These are phyloP conservation scores for Drosophila ercepeae DNA, from an alignment of 1,140 invertebrate species.

Conservation along the genomic window DNA sequence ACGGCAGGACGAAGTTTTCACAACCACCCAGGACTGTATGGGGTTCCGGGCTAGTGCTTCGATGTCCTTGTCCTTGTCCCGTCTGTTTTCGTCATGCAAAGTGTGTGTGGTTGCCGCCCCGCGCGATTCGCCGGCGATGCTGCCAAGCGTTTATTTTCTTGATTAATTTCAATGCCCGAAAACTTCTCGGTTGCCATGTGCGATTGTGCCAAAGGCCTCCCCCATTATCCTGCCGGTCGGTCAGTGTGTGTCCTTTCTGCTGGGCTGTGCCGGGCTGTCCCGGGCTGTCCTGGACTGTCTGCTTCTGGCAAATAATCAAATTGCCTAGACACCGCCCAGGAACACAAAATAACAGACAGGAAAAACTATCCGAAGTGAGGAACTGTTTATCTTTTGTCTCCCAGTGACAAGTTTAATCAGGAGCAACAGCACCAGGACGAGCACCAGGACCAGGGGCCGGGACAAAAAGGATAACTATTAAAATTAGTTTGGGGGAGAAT, in stretches of 20 bases:
- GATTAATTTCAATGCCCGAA: slow-evolving; percentile 74
- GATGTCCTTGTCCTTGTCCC: slow-evolving; percentile 38
- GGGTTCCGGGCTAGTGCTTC: slow-evolving; percentile 16
- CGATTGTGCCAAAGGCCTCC: slow-evolving; percentile 23
- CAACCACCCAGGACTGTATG: slow-evolving; percentile 19
- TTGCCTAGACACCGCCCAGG: slow-evolving; percentile 68
- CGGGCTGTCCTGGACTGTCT: slow-evolving; percentile 42
- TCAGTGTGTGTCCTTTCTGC: slow-evolving; percentile 31
- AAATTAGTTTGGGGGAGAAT: slow-evolving; percentile 69
- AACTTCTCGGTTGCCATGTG: slow-evolving; percentile 52
- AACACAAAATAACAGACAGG: slow-evolving; percentile 31
- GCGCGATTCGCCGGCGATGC: slow-evolving; percentile 50
- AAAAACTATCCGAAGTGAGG: slow-evolving; percentile 42
- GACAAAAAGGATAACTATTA: slow-evolving; percentile 78
- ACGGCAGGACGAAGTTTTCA: slow-evolving; percentile 23
- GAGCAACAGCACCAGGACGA: slow-evolving; percentile 35
- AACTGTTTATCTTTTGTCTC: slow-evolving; percentile 80
- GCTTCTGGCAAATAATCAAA: slow-evolving; percentile 81
- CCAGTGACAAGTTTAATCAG: slow-evolving; percentile 80
- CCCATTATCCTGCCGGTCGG: slow-evolving; percentile 6
- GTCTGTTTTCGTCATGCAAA: slow-evolving; percentile 72
- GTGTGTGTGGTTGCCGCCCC: slow-evolving; percentile 42
- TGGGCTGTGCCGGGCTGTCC: too few species aligned
- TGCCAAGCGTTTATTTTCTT: slow-evolving; percentile 81
- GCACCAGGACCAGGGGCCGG: slow-evolving; percentile 25